Conservation (phyloP, 2,888 invertebrate species). For the Melieria picta region DNA sequence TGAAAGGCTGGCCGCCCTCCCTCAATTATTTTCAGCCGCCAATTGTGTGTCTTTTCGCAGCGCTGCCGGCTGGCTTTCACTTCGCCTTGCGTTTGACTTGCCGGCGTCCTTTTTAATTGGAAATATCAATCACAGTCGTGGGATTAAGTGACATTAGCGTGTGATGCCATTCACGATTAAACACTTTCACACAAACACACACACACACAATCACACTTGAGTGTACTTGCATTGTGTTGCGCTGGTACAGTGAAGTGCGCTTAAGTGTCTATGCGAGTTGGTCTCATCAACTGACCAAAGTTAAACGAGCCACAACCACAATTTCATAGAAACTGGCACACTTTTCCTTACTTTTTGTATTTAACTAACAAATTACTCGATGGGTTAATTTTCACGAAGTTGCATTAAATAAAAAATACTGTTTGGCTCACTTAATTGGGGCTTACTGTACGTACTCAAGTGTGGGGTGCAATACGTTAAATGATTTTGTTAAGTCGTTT, state of each 20-base stretch:
- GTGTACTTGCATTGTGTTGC: no score
- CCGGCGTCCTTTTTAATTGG: constrained; percentile 43
- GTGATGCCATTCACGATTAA: constrained; percentile 19
- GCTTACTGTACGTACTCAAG: not conserved
- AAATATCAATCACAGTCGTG: constrained; percentile 46
- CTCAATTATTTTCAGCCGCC: not conserved
- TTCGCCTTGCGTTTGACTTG: constrained; percentile 15
- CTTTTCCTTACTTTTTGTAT: no score
- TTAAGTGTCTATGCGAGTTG: no score
- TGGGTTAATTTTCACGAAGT: no score
- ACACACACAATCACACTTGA: not conserved
- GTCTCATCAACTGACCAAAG: no score
- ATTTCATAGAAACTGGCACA: no score
- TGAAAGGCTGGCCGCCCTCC: constrained; percentile 9
- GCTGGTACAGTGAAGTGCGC: no score
- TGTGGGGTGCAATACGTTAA: constrained; percentile 5
- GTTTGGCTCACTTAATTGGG: not conserved
- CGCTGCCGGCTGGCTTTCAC: not conserved
- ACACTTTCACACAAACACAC: not conserved
- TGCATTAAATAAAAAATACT: not conserved
- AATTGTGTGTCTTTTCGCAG: not conserved
- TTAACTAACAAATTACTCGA: no score
- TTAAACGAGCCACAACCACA: no score
- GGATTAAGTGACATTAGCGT: constrained; percentile 47
- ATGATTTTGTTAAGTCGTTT: constrained; percentile 37